Conservation (phyloP, 2,888 invertebrate genomes). For the Bimastos eiseni region DNA sequence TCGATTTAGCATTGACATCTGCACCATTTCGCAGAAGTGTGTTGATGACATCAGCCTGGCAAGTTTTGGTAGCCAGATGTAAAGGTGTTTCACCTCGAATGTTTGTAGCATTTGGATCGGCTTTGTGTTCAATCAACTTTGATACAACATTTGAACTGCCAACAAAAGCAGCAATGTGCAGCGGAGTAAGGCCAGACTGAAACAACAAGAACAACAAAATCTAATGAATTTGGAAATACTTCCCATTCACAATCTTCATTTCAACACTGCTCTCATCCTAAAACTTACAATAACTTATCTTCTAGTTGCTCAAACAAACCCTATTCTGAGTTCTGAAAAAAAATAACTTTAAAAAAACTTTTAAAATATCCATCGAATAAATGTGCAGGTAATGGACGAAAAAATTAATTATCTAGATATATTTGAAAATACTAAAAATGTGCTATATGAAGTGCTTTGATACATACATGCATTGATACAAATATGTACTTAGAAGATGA, state of each 20-base stretch:
- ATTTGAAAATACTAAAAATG: too few species aligned
- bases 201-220: conserved; percentile 19
- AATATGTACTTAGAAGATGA: too few species aligned
- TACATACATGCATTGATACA: too few species aligned
- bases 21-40: conserved; percentile 34
- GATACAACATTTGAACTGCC: conserved; percentile 27
- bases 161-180: conserved; percentile 33
- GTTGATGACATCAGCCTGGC: conserved; percentile 29
- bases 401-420: neutral
- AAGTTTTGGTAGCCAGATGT: conserved; percentile 69
- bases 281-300: neutral
- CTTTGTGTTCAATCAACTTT: conserved; percentile 29
- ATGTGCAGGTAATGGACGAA: neutral
- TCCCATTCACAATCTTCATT: neutral
- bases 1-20: conserved; percentile 32
- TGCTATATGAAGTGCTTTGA: too few species aligned
- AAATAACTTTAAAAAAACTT: neutral
- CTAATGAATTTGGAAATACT: neutral
- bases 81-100: conserved; percentile 65
- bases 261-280: neutral
- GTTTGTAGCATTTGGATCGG: conserved; percentile 27
- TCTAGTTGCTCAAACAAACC: neutral
- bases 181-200: conserved; percentile 36
- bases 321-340: neutral
- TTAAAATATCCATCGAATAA: neutral